Conservation (phyloP, 1,140 invertebrate genomes). For the Diabrotica virgifera region DNA sequence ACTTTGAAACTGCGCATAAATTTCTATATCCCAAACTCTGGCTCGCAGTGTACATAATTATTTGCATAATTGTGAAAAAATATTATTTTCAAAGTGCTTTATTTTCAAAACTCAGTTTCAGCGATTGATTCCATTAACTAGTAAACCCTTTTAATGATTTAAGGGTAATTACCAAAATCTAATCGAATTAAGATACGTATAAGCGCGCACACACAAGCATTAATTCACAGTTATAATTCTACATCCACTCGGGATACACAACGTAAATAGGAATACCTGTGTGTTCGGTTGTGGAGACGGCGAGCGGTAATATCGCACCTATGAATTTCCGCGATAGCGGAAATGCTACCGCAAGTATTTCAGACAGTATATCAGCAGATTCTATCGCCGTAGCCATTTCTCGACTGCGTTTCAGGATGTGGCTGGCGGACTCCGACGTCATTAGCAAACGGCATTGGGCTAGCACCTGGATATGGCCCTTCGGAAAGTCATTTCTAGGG, state of each 20-base stretch:
- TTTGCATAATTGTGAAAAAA: too few species aligned
- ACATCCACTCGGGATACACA: neutral
- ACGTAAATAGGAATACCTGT: constrained; percentile 5
- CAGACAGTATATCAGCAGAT: constrained; percentile 14
- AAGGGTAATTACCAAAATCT: too few species aligned
- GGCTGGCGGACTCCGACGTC: constrained; percentile 9
- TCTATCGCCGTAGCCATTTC: constrained; percentile 11
- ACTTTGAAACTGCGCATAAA: too few species aligned
- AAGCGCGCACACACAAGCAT: too few species aligned
- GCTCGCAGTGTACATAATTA: too few species aligned
- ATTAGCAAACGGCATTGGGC: constrained; percentile 5
- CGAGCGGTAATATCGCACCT: constrained; percentile 10
- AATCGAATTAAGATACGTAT: too few species aligned
- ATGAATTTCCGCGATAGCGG: constrained; percentile 12
- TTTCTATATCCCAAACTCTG: too few species aligned
- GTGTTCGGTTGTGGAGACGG: neutral
- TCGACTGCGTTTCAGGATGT: constrained; percentile 7
- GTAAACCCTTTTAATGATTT: too few species aligned
- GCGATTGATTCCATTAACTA: too few species aligned
- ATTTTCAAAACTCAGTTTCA: too few species aligned
- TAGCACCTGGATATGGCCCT: constrained; percentile 7
- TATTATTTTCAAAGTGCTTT: too few species aligned
- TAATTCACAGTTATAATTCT: too few species aligned
- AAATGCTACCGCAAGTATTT: constrained; percentile 11
- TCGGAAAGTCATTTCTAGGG: constrained; percentile 7